Evolutionary conservation across 2,888 invertebrate species (phyloP).

Genomic region (Melinopterus prodromus): DNA sequence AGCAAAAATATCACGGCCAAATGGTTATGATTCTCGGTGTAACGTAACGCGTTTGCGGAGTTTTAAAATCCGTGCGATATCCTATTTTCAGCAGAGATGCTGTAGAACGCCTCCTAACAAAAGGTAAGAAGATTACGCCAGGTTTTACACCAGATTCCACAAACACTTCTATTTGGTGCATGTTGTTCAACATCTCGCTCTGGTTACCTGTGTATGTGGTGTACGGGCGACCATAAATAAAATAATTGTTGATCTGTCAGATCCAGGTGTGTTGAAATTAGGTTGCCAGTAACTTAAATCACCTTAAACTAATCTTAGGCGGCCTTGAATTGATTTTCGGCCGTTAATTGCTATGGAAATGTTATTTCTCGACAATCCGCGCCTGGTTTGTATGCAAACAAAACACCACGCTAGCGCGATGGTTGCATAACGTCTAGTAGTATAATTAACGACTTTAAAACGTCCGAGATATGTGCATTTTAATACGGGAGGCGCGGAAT

Average conservation of each 20-base stretch:
- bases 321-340: not conserved
- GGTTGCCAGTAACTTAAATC: too few relatives aligned
- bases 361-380: not conserved
- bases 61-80: not conserved
- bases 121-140: not conserved
- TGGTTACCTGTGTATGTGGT: not conserved
- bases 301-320: not conserved
- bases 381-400: slow-evolving; percentile 30
- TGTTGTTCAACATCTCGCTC: slow-evolving; percentile 7
- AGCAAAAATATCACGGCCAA: not conserved
- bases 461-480: not conserved
- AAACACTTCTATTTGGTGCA: not conserved
- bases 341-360: not conserved
- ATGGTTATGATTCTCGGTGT: not conserved
- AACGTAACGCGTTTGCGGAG: not conserved
- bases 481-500: not conserved
- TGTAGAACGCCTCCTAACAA: not conserved
- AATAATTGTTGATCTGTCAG: too few relatives aligned
- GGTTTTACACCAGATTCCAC: too few relatives aligned
- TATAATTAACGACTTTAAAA: not conserved
- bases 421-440: slow-evolving; percentile 27
- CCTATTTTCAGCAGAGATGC: not conserved
- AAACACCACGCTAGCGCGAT: slow-evolving; percentile 11
- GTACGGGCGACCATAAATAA: not conserved
- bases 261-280: too few relatives aligned